phyloP scores from a whole-genome alignment of 2,888 invertebrate species.

The Caenorhabditis zanzibari region DNA sequence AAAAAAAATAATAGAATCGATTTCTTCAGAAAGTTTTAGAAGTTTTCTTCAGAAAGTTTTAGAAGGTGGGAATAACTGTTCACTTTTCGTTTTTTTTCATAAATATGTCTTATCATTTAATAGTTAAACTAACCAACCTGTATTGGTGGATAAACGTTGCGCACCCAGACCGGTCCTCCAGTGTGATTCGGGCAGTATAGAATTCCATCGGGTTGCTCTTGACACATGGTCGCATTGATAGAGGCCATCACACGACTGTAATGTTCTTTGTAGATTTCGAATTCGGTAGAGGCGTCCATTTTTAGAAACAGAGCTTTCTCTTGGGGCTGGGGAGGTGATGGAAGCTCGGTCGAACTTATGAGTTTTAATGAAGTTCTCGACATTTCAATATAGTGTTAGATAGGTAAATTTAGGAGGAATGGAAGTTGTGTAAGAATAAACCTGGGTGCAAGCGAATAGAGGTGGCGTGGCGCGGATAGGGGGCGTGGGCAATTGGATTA shows the following conservation, averaged over 20 bases:
- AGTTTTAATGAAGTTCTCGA: neutral
- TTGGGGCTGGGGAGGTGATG: neutral
- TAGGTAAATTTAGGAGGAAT: neutral
- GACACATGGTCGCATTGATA: slow-evolving; percentile 56
- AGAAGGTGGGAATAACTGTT: too few species aligned
- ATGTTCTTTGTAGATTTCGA: slow-evolving; percentile 52
- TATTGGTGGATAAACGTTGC: slow-evolving; percentile 82
- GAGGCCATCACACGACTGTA: slow-evolving; percentile 67
- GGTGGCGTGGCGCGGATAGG: neutral
- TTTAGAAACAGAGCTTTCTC: slow-evolving; percentile 30
- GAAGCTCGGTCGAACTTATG: neutral
- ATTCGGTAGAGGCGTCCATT: slow-evolving; percentile 63
- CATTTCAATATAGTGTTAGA: neutral
- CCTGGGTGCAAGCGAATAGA: slow-evolving; percentile 6
- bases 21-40: neutral
- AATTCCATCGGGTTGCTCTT: slow-evolving; percentile 56
- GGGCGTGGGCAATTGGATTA: slow-evolving; percentile 43
- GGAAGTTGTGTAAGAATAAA: slow-evolving; percentile 6
- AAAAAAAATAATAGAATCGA: neutral
- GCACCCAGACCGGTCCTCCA: slow-evolving; percentile 70
- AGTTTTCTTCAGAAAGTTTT: neutral
- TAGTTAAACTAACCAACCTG: slow-evolving; percentile 71
- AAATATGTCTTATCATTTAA: too few species aligned
- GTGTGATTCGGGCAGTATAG: slow-evolving; percentile 64
- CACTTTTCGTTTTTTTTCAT: too few species aligned